phyloP scores from a whole-genome alignment of 2,113 vertebrate genomes.

The Coptodon bakossiorum region DNA sequence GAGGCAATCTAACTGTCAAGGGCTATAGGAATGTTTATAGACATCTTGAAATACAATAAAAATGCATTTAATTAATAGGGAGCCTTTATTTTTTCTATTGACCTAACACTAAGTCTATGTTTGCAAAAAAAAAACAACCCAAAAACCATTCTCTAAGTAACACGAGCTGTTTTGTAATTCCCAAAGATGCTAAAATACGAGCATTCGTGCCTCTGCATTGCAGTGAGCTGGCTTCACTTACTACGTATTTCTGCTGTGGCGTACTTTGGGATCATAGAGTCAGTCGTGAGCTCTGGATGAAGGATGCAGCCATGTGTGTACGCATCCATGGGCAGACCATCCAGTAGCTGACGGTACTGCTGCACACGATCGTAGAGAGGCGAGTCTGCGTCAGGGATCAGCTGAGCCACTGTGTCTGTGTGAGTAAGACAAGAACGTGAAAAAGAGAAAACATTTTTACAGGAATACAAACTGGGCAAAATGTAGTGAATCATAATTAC shows the following conservation, averaged over 20 bases:
- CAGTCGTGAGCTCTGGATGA: constrained; percentile 95
- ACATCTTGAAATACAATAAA: neutral
- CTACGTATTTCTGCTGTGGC: constrained; percentile 98
- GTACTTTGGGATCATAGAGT: constrained; percentile 99
- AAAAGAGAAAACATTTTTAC: neutral
- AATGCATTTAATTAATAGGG: neutral
- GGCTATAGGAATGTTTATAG: neutral
- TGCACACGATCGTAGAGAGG: constrained; percentile 81
- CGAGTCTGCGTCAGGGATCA: constrained; percentile 85
- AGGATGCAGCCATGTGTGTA: constrained; percentile 99
- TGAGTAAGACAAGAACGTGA: neutral
- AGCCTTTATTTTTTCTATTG: neutral
- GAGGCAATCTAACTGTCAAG: neutral
- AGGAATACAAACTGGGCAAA: neutral
- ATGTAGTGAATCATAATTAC: neutral
- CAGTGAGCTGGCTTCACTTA: constrained; percentile 77
- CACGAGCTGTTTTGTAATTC: neutral
- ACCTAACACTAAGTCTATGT: neutral
- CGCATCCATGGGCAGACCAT: constrained; percentile 94
- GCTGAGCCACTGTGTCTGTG: constrained; percentile 83
- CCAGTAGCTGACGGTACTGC: constrained; percentile 93
- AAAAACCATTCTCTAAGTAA: neutral
- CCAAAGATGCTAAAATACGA: neutral
- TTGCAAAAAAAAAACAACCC: neutral
- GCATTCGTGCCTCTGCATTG: neutral